These are phyloP conservation scores for Parasteatoda tepidariorum DNA, from an alignment of 1,140 invertebrate genomes.

Conservation along the genomic window DNA sequence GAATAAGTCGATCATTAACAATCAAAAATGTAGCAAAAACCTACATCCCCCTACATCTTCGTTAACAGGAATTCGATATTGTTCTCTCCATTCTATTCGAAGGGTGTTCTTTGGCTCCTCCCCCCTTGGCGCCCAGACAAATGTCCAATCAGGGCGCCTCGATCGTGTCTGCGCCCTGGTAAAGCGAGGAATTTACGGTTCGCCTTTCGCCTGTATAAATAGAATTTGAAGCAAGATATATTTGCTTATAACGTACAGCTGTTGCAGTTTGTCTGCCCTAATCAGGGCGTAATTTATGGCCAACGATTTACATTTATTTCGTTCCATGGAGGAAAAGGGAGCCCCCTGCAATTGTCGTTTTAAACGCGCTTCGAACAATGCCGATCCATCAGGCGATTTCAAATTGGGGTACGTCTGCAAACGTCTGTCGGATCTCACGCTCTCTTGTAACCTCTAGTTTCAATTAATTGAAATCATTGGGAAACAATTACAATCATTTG, in stretches of 20 bases:
- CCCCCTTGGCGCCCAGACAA: constrained; percentile 56
- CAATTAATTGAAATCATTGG: too few relatives aligned
- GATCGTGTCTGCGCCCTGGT: constrained; percentile 40
- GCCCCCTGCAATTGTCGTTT: constrained; percentile 58
- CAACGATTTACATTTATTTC: constrained; percentile 61
- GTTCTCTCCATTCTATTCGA: constrained; percentile 3
- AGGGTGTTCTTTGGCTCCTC: constrained; percentile 19
- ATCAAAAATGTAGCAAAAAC: too few relatives aligned
- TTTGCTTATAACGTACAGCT: constrained; percentile 62
- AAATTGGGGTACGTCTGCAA: constrained; percentile 42
- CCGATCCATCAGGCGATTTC: constrained; percentile 43
- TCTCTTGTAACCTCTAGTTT: too few relatives aligned
- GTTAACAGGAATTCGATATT: background rate
- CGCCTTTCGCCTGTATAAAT: constrained; percentile 54
- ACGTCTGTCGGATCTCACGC: too few relatives aligned
- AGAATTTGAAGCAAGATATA: constrained; percentile 62
- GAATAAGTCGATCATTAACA: too few relatives aligned
- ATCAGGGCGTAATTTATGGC: constrained; percentile 61
- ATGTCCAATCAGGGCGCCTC: constrained; percentile 58
- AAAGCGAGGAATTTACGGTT: constrained; percentile 51
- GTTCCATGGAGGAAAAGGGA: constrained; percentile 25
- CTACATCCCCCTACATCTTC: too few relatives aligned
- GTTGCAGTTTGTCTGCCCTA: constrained; percentile 61
- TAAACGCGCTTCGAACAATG: constrained; percentile 60
- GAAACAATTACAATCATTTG: too few relatives aligned